Base-by-base conservation (phyloP, 2,113 vertebrate genomes). In the Herpailurus yagouaroundi region DNA sequence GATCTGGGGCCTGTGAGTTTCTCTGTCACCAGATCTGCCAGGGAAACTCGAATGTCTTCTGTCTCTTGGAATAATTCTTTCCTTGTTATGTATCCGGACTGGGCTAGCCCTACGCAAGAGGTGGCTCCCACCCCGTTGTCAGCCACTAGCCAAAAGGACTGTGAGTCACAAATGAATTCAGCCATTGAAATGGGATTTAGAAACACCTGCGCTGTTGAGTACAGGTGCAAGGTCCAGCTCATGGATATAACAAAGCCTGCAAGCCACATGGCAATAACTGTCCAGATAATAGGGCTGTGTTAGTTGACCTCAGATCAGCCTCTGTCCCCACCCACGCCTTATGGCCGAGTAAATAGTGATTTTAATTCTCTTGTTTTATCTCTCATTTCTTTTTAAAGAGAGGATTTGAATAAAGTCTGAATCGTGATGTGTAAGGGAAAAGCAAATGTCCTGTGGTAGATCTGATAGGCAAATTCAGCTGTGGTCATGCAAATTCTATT, bases 1-100 rank as follows among this genome's bases (percentile, higher is more conserved):
- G 96, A 94, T 93, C 97, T 97, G 85, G 73, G 81, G 88, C 88
- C 96, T 76, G 16, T 69, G 96, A n/a, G 48, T 98, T 98, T 98
- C 98, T 97, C 98, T 98, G 98, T 98, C 91, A 96, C 97, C 95
- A 96, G 97, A 98, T 98, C 97, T 98, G 98, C 98, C 97, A 95
- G 96, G 95, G 95, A 98, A 98, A 97, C 93, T 97, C 83, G 96
- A 95, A 87, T 97, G 74, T 96, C 98, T 96, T 98, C 88, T 98
- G 95, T 94, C 97, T 98, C 98, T 97, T 95, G 86, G 97, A 98
- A 98, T 98, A 97, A 96, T 97, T 97, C 97, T 96, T 98, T 98
- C 97, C 97, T 98, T 98, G 98, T 98, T 98, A 29, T 93, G 73
- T 89, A 55, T 97, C 96, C 87, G 89, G 95, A 63, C 84, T 63